phyloP scores from a whole-genome alignment of 2,888 invertebrate species.

The Hyposoter didymator region DNA sequence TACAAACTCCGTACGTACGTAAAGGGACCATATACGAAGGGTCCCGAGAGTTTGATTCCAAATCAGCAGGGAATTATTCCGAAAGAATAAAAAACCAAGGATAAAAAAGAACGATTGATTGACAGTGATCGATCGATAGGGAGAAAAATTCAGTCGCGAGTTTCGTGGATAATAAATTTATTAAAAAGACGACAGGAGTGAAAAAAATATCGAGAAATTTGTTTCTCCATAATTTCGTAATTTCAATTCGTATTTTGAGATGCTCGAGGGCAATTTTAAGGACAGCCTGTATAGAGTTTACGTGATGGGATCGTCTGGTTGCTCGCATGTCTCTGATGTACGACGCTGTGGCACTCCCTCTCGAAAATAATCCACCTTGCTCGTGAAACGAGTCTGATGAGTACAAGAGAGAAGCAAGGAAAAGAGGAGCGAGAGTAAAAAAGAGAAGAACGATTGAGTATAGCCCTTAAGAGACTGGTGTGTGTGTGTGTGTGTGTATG shows the following conservation, averaged over 20 bases:
- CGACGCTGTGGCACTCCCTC: conserved; percentile 63
- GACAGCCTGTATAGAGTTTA: conserved; percentile 22
- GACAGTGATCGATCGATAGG: background rate
- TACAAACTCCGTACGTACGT: background rate
- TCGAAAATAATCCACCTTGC: conserved; percentile 69
- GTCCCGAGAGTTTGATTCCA: background rate
- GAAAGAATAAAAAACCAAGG: background rate
- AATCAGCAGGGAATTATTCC: background rate
- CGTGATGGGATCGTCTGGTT: conserved; percentile 37
- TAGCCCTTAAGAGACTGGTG: conserved; percentile 14
- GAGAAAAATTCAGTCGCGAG: background rate
- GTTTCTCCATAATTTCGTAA: background rate
- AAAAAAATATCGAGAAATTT: background rate
- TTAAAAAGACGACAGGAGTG: background rate
- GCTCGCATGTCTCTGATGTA: conserved; percentile 49
- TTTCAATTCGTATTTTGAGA: background rate
- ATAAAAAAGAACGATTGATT: background rate
- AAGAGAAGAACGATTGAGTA: conserved; percentile 5
- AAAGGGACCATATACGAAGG: background rate
- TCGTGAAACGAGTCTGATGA: conserved; percentile 65
- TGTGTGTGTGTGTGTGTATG: too few relatives aligned
- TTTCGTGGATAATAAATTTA: background rate
- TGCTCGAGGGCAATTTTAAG: background rate
- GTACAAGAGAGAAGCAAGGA: conserved; percentile 22
- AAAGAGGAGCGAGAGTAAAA: conserved; percentile 2